Base-by-base conservation (phyloP, 2,888 invertebrate genomes). In the Macrosiphum euphorbiae region DNA sequence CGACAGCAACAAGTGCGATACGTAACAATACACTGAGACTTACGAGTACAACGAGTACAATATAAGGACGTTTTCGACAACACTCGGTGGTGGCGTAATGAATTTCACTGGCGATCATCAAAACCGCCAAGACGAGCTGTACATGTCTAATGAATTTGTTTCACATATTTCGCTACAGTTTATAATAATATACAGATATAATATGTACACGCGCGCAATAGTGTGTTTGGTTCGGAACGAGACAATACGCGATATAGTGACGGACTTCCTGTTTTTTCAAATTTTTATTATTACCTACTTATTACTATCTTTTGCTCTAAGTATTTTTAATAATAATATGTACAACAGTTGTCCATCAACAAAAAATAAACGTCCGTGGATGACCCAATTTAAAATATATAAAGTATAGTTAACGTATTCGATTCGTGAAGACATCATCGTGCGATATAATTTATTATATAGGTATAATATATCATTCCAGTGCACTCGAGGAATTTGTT, bases 91-190 rank as follows among this genome's bases (percentile, higher is more conserved):
- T 52, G 26, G 35, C 41, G 52, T 89, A 89, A 89, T 58, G 85
- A 24, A 87, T 92, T 92, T 92, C 86, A 86, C 91, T 61, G 24
- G 35, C 50, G 90, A 28, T 41, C 91, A 26, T 85, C 91, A 58
- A 52, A 52, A 88, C 44, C 55, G 41, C 28, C 61, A 26, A 87
- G 55, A 92, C 24, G 61, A 89, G 50, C 44, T 41, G 47, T 61
- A 88, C 92, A 47, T 55, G 88, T 92, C 92, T 89, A 92, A 92
- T 92, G 78, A 88, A 92, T 92, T 92, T 88, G 92, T 89, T 55
- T 92, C 92, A 44, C 88, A 16, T 47, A n/a, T 92, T 92, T 87
- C 86, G 86, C 58, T 58, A 86, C 91, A 86, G 84, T 91, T 86
- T 41, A 84, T 85, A 67, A n/a, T 41, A 26, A 44, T 47, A 26